Conservation (phyloP, 2,797 vertebrate species). For the Rhodeus uyekii region DNA sequence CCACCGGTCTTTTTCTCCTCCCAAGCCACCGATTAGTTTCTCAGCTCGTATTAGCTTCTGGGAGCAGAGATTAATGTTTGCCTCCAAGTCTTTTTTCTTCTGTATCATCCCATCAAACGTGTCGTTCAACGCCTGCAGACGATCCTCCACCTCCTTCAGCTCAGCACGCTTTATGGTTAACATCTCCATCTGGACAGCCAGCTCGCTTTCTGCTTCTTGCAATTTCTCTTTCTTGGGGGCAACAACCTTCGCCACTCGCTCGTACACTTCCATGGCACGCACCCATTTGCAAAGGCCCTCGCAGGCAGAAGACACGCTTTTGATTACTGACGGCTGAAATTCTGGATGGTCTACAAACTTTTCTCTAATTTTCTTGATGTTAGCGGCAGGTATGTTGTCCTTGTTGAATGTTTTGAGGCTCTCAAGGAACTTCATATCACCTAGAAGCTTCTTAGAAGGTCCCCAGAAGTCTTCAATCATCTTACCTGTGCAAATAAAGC, state of each 20-base stretch:
- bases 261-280: conserved; percentile 90
- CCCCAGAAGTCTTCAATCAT: conserved; percentile 95
- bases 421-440: conserved; percentile 91
- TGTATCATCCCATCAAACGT: conserved; percentile 83
- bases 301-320: conserved; percentile 92
- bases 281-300: conserved; percentile 96
- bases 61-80: conserved; percentile 88
- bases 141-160: conserved; percentile 84
- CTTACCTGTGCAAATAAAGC: conserved; percentile 78
- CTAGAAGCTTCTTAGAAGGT: conserved; percentile 89
- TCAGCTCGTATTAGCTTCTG: conserved; percentile 89
- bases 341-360: conserved; percentile 87
- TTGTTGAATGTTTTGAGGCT: conserved; percentile 87
- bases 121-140: conserved; percentile 82
- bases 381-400: conserved; percentile 83
- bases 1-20: conserved; percentile 93
- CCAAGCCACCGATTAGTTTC: conserved; percentile 90
- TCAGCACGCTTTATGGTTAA: conserved; percentile 84
- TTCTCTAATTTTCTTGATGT: conserved; percentile 90
- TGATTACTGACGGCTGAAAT: conserved; percentile 88
- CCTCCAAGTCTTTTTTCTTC: conserved; percentile 82
- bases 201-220: conserved; percentile 78
- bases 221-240: conserved; percentile 87
- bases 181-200: conserved; percentile 81
- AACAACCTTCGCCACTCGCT: conserved; percentile 88